A percentile compares a stretch with the other conserved stretches of the same genome.
phyloP scores from a whole-genome alignment of 2,888 invertebrate species.

The Lepetodrilus schrolli region DNA sequence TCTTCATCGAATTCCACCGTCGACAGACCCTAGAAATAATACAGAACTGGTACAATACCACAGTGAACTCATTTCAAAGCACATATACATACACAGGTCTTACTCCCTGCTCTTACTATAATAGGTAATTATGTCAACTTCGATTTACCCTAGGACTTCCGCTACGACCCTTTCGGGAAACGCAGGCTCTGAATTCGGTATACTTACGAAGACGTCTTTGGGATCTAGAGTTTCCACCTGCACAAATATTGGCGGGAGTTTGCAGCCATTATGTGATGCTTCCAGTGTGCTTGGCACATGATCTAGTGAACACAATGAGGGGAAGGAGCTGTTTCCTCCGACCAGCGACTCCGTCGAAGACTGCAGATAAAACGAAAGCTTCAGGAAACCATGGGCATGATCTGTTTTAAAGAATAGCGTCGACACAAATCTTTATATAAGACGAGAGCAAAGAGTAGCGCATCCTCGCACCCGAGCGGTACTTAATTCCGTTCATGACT shows the following conservation, averaged over 20 bases:
- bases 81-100: background rate
- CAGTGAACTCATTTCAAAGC: background rate
- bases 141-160: background rate
- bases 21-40: conserved; percentile 64
- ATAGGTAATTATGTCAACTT: background rate
- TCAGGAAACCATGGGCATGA: no score
- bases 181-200: background rate
- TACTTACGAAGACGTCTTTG: conserved; percentile 71
- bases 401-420: no score
- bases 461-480: no score
- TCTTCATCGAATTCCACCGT: conserved; percentile 66
- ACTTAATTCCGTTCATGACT: no score
- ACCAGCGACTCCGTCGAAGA: no score
- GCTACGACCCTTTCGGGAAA: background rate
- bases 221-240: conserved; percentile 71
- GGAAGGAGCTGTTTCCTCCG: no score
- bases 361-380: no score
- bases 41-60: background rate
- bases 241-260: conserved; percentile 61
- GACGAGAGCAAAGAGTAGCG: no score
- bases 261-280: conserved; percentile 49
- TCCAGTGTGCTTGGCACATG: no score
- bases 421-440: no score
- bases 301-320: no score
- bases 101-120: background rate